Evolutionary conservation across 23 tunicate genomes (phyloP).

Genomic region (Styela clava): DNA sequence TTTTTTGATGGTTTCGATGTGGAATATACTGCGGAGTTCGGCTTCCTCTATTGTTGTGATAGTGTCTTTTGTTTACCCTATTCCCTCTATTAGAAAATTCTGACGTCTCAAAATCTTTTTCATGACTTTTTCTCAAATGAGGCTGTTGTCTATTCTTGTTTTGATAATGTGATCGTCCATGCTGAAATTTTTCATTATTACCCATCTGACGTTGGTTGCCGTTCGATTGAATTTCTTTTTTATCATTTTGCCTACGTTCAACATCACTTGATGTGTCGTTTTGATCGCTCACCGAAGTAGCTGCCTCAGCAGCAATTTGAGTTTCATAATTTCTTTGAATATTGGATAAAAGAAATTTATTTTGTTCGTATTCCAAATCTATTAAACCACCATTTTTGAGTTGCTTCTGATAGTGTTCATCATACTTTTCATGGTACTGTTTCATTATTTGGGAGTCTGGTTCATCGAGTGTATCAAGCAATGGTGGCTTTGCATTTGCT

Average conservation of each 20-base stretch:
- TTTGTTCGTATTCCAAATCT: slow-evolving; percentile 60
- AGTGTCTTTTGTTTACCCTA: too few species aligned
- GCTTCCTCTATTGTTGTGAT: too few species aligned
- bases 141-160: neutral
- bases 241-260: neutral
- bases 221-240: slow-evolving; percentile 2
- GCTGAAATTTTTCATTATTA: neutral
- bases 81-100: too few species aligned
- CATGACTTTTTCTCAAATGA: neutral
- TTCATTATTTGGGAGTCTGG: slow-evolving; percentile 10
- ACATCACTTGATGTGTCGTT: neutral
- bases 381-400: slow-evolving; percentile 55
- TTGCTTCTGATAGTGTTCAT: slow-evolving; percentile 32
- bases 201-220: too few species aligned
- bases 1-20: too few species aligned
- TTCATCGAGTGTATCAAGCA: slow-evolving; percentile 6
- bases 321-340: slow-evolving; percentile 10
- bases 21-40: too few species aligned
- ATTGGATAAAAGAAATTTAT: slow-evolving; percentile 41
- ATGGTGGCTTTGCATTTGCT: slow-evolving; percentile 2
- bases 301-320: neutral
- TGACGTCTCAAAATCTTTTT: too few species aligned
- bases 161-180: neutral
- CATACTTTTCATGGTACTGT: slow-evolving; percentile 24
- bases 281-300: neutral